Evolutionary conservation across 2,797 vertebrate genomes (phyloP), one percentile per base, ranked within the genome.

Genomic region (Sebastes miniatus): DNA sequence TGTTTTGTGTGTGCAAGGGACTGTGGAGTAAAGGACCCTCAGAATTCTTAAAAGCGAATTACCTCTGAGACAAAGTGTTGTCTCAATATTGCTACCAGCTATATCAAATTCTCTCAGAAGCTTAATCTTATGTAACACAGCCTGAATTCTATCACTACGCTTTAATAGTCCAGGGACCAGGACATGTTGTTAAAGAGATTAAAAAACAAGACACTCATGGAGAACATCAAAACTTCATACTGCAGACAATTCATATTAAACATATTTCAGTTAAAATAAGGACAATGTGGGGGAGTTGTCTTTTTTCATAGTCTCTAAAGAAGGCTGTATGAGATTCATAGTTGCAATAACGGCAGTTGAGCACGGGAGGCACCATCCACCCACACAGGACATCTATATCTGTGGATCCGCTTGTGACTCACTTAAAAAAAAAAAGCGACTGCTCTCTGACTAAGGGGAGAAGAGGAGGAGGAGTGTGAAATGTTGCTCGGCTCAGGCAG

Each of bases 301-400:
- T 82, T 83, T 83, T 77, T 77, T 71, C 10, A 47, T 32, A 54
- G 27, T 73, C 65, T 73, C 47, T 80, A 36, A 76, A 80, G 76
- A 74, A 80, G 74, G 69, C 67, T 73, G 79, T 76, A 77, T 73
- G 64, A 83, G 79, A 66, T 78, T 82, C 70, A 57, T 76, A 73
- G 80, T 57, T 93, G 91, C 86, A 94, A 88, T 92, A 88, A 89
- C 84, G 58, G 70, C 86, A 85, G 81, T 83, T 87, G 81, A 90
- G 89, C 89, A 94, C n/a, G 84, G 84, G 94, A 90, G 92, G 93
- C 92, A 93, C 85, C 80, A 87, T 85, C 88, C 87, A 69, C 90
- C 92, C 90, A 94, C 92, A 88, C 90, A 84, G 90, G 86, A 81
- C 87, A 89, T 66, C 90, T 93, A 92, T 89, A 94, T 93, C 58